A percentile compares a stretch with the other conserved stretches of the same genome.
Evolutionary conservation across 2,797 vertebrate species (phyloP).

Genomic region (Echiichthys vipera): DNA sequence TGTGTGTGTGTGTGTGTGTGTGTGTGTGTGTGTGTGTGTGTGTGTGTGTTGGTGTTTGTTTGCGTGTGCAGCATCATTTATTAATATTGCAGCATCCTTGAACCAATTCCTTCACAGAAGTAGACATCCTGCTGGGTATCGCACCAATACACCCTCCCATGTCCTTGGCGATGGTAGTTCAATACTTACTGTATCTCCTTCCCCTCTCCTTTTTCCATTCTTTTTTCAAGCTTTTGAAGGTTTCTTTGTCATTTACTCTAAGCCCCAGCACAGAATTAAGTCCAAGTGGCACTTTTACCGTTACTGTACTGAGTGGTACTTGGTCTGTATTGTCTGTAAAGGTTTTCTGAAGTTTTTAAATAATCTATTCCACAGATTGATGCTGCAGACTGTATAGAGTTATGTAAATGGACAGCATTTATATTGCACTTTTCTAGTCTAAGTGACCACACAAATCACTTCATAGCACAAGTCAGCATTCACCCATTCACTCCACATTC

Average conservation of each 20-base stretch:
- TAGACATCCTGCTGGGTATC: slow-evolving; percentile 51
- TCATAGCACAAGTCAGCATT: too few relatives aligned
- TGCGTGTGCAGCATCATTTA: slow-evolving; percentile 59
- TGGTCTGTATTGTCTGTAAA: neutral
- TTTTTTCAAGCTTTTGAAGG: slow-evolving; percentile 30
- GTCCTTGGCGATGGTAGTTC: slow-evolving; percentile 58
- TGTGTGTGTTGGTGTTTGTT: slow-evolving; percentile 6
- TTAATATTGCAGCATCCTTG: slow-evolving; percentile 66
- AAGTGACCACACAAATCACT: too few relatives aligned
- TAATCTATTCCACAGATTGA: too few relatives aligned
- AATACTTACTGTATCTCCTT: slow-evolving; percentile 36
- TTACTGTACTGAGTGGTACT: neutral
- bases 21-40: slow-evolving; percentile 23
- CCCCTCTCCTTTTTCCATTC: neutral
- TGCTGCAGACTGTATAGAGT: too few relatives aligned
- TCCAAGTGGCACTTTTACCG: neutral
- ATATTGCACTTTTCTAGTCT: too few relatives aligned
- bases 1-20: slow-evolving; percentile 14
- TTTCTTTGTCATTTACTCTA: slow-evolving; percentile 24
- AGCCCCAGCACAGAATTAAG: neutral
- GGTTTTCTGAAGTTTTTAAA: neutral
- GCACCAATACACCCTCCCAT: slow-evolving; percentile 45
- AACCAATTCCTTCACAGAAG: slow-evolving; percentile 64
- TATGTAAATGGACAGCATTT: too few relatives aligned
- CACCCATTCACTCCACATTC: too few relatives aligned